Base-by-base conservation (phyloP, 2,888 invertebrate species). In the Orthonevra nobilis region DNA sequence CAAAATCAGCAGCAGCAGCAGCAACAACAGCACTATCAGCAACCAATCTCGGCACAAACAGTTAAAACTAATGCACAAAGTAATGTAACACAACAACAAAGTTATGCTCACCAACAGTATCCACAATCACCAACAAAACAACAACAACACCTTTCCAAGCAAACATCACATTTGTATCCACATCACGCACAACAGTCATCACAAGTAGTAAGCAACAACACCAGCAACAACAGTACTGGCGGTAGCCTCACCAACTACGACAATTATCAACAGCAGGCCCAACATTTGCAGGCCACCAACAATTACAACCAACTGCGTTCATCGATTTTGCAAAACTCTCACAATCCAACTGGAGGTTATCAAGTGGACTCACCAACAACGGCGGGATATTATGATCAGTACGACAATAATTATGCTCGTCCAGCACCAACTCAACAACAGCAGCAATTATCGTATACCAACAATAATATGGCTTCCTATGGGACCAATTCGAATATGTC, bases 101-200 rank as follows among this genome's bases (percentile, higher is more conserved):
- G 70, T 66, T 75, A 82, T 68, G 50, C 66, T 36, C 72, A 79
- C 79, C 79, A 72, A 44, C 79, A 79, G 30, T 73, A 79, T 56
- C 66, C 66, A 30, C 72, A 66, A 61, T 61, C 72, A 17, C 66
- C 72, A 48, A 61, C 56, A 44, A 79, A 79, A 36, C 46, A 69
- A 9, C 85, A 85, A 50, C 85, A 85, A 81, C 84, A 85, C 79
- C 82, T 85, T 81, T 84, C 85, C 83, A 86, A 87, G 84, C 87
- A 87, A 85, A 83, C 86, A 84, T 87, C 87, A 86, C 87, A 87
- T 85, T 86, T 87, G 83, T 87, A 87, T 86, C 87, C 87, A 50
- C 83, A 81, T 81, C 83, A 69, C 60, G 79, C 81, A 69, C 83
- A 83, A 56, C 84, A 84, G 60, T 79, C 72, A 63, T 84, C 75